These are phyloP conservation scores for Gallinago nigripennis DNA, from an alignment of 2,797 vertebrate genomes.

Conservation along the genomic window DNA sequence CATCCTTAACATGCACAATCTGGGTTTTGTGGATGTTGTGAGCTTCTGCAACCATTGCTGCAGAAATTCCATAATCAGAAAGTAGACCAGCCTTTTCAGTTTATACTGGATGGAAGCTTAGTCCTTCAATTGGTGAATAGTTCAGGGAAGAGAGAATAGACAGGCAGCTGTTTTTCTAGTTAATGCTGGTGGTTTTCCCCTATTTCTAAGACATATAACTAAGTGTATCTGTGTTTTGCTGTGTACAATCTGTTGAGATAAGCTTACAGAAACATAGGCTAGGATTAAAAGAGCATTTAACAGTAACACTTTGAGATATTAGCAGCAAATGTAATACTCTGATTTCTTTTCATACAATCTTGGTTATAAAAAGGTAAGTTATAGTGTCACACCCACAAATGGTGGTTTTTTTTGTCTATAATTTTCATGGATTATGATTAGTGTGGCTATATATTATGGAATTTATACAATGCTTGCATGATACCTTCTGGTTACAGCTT, in stretches of 20 bases:
- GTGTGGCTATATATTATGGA: background rate
- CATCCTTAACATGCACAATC: fast-evolving
- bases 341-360: background rate
- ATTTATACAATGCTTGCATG: too few species aligned
- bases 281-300: background rate
- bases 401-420: background rate
- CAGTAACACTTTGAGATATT: background rate
- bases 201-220: background rate
- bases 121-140: background rate
- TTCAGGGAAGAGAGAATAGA: background rate
- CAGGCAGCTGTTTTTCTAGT: background rate
- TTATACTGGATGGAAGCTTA: background rate
- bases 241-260: background rate
- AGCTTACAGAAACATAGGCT: background rate
- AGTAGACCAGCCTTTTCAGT: background rate
- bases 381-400: background rate
- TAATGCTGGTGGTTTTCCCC: fast-evolving
- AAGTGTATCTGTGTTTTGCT: background rate
- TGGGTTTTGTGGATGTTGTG: background rate
- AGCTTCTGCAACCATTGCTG: background rate
- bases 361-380: background rate
- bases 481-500: too few species aligned
- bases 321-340: background rate
- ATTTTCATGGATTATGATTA: background rate
- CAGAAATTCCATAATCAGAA: background rate